Evolutionary conservation across 2,888 invertebrate species (phyloP).

Genomic region (Odontocerum albicorne): DNA sequence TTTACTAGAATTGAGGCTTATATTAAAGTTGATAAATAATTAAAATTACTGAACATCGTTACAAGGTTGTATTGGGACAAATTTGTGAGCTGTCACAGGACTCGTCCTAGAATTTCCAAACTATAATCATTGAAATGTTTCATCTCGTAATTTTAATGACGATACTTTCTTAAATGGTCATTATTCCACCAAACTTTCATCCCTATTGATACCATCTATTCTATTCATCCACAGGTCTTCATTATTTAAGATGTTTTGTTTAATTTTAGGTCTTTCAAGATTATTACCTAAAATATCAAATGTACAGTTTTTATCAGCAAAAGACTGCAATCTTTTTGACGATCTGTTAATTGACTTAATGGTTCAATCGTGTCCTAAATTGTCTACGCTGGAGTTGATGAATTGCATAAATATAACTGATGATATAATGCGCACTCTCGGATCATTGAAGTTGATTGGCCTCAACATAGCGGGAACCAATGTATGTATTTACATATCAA

Average conservation of each 20-base stretch:
- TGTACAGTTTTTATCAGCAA: constrained; percentile 40
- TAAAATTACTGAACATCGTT: too few relatives aligned
- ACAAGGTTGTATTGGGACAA: too few relatives aligned
- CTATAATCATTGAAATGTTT: too few relatives aligned
- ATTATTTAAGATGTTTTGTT: constrained; percentile 20
- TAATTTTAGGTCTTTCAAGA: constrained; percentile 41
- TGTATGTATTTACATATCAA: constrained; percentile 39
- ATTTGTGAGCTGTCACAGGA: too few relatives aligned
- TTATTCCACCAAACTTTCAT: not conserved
- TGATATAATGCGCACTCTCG: constrained; percentile 40
- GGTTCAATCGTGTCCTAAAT: constrained; percentile 41
- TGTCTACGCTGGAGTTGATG: constrained; percentile 42
- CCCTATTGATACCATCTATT: too few relatives aligned
- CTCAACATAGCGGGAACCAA: constrained; percentile 44
- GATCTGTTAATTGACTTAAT: constrained; percentile 47
- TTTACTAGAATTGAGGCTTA: too few relatives aligned
- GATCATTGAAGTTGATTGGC: constrained; percentile 40
- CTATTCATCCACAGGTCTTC: too few relatives aligned
- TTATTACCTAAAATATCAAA: constrained; percentile 40
- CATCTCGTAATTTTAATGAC: not conserved
- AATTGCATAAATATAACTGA: constrained; percentile 43
- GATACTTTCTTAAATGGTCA: not conserved
- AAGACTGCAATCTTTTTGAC: constrained; percentile 43
- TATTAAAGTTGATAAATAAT: too few relatives aligned
- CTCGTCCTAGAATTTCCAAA: too few relatives aligned